These are phyloP conservation scores for Ostrea denselamellosa DNA, from an alignment of 1,140 invertebrate genomes.

Conservation along the genomic window DNA sequence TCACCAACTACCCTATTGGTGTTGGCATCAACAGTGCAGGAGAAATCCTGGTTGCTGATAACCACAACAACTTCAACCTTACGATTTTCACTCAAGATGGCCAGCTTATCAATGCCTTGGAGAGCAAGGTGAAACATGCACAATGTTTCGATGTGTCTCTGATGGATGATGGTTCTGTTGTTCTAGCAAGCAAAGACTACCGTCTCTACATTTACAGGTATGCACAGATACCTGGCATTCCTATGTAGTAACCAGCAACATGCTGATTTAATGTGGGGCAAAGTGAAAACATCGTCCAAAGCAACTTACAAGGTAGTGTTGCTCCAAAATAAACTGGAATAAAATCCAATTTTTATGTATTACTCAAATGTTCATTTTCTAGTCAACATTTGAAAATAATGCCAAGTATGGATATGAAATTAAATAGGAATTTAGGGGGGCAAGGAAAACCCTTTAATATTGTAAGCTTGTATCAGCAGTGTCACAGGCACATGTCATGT, in stretches of 20 bases:
- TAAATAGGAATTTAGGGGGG: background rate
- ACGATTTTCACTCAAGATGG: conserved; percentile 93
- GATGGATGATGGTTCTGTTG: conserved; percentile 99
- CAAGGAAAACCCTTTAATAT: conserved; percentile 16
- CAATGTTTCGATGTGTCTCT: conserved; percentile 99
- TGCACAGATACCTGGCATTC: conserved; percentile 70
- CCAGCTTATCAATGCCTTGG: conserved; percentile 95
- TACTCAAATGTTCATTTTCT: conserved; percentile 44
- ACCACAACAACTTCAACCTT: conserved; percentile 99
- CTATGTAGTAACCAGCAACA: conserved; percentile 41
- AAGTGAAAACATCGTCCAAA: conserved; percentile 3
- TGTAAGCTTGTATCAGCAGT: conserved; percentile 24
- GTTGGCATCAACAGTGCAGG: conserved; percentile 98
- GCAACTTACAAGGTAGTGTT: conserved; percentile 28
- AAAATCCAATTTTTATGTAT: conserved; percentile 38
- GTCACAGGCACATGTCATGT: conserved; percentile 23
- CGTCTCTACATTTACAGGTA: conserved; percentile 99
- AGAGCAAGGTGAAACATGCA: conserved; percentile 99
- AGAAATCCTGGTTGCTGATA: conserved; percentile 98
- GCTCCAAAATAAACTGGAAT: conserved; percentile 29
- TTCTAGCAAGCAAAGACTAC: conserved; percentile 99
- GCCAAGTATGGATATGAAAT: background rate
- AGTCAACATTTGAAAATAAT: conserved; percentile 42
- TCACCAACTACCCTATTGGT: conserved; percentile 99
- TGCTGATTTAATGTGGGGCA: conserved; percentile 3